Base-by-base conservation (phyloP, 1,140 invertebrate species). In the Cotesia typhae region DNA sequence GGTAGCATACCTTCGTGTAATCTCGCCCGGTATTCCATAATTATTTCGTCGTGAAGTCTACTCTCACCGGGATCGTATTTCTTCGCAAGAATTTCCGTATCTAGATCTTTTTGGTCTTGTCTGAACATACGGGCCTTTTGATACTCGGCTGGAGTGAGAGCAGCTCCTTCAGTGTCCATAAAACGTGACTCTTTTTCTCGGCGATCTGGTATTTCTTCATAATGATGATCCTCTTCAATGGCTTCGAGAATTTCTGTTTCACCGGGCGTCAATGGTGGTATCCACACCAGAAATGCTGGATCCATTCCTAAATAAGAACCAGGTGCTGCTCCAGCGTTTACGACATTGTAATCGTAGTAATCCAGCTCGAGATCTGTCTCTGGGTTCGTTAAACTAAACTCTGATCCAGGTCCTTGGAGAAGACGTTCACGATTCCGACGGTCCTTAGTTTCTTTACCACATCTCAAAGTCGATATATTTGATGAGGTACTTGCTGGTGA, bases 311-410 rank as follows among this genome's bases (percentile, higher is more conserved):
- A 84, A 78, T 94, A 94, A 0, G 91, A 93, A 17, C 94, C 94
- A 2, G 94, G 94, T n/a, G 91, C 93, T 3, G 93, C 92, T 60
- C 92, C 92, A 67, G 93, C 90, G 72, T 91, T 92, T 60, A 92
- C 91, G 1, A 96, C 94, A 83, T 95, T 94, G 77, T 96, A 96
- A 82, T 96, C 94, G 78, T 96, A 96, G 79, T 96, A 96, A 80
- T 96, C 94, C 52, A 95, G 87, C 83, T 96, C 94, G 68, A 95
- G 87, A 78, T 95, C 94, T 4, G 88, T 88, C 53, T 93, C 92
- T 55, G 89, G 90, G 28, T 89, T 92, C 0, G 89, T 89, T n/a
- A 94, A 83, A 59, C 94, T 95, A 73, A 94, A 92, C 77, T 95
- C 94, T 0, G 94, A 95, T 1, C 90, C 90, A 0, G 91, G 91